Evolutionary conservation across 1,140 invertebrate genomes (phyloP), one percentile per base, ranked within the genome.

Genomic region (Drosophila eugracilis): DNA sequence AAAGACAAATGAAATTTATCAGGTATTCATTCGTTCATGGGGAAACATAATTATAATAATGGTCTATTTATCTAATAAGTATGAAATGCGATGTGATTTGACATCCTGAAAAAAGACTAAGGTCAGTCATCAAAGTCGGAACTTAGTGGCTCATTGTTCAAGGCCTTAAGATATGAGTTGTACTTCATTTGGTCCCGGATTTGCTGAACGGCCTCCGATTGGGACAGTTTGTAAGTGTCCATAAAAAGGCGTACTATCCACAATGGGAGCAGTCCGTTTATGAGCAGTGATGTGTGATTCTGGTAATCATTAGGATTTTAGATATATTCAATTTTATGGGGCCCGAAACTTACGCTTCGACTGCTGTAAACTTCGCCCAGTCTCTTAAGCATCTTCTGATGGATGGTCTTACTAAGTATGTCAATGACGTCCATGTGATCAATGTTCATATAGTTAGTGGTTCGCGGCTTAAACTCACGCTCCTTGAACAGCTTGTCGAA

Each of bases 231-330:
- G 28, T 69, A 86, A 7, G 57, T 75, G 26, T 90, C 75, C 81
- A 78, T 90, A 15, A 90, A 88, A 0, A 91, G 54, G 10, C 67
- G 66, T 3, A 90, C 59, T 19, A 89, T 65, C 89, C 89, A 91
- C 7, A 83, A 52, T 0, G 89, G 89, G 15, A 91, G 41, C 9
- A 91, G n/a, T 1, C 73, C 89, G 26, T 91, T 91, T n/a, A 86
- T 49, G 4, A 83, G 52, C 7, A 90, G 62, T 9, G 80, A 52
- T 0, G 55, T 59, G 32, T 85, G 72, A 0, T 54, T 45, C 80
- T 84, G 15, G 5, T 37, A 32, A 52, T n/a, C 19, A 21, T 17
- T 1, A 12, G 0, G 10, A 19, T 44, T 34, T 37, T n/a, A 34
- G 57, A 17, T 4, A 14, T 6, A 21, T 36, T 3, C 7, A 12